These are phyloP conservation scores for Struthio camelus DNA, from an alignment of 2,113 vertebrate genomes.

Conservation along the genomic window DNA sequence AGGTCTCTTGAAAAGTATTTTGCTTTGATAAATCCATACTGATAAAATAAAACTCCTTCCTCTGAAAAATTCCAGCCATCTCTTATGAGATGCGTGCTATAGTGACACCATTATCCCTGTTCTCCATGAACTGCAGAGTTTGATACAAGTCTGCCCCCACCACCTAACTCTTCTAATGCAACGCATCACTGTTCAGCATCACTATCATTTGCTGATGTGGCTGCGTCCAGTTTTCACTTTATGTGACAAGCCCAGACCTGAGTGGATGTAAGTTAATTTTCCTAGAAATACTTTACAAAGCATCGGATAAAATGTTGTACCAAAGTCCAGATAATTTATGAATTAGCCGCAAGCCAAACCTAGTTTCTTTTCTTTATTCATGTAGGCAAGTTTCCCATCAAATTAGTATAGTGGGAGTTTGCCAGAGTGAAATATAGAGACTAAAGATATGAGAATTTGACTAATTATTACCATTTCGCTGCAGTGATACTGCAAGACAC, in stretches of 20 bases:
- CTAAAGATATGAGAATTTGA: neutral
- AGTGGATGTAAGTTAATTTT: constrained; percentile 7
- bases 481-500: neutral
- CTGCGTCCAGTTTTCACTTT: neutral
- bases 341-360: neutral
- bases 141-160: neutral
- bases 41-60: neutral
- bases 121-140: neutral
- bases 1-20: neutral
- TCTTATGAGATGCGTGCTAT: neutral
- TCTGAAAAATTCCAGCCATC: neutral
- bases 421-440: neutral
- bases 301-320: neutral
- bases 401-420: neutral
- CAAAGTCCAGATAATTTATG: constrained; percentile 18
- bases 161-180: neutral
- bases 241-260: neutral
- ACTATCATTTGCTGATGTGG: neutral
- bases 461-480: neutral
- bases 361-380: neutral
- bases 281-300: constrained; percentile 30
- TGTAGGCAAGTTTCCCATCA: neutral
- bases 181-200: neutral
- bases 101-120: neutral
- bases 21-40: neutral